Conservation (phyloP, 2,113 vertebrate genomes). For the Corythornis madagascariensis region DNA sequence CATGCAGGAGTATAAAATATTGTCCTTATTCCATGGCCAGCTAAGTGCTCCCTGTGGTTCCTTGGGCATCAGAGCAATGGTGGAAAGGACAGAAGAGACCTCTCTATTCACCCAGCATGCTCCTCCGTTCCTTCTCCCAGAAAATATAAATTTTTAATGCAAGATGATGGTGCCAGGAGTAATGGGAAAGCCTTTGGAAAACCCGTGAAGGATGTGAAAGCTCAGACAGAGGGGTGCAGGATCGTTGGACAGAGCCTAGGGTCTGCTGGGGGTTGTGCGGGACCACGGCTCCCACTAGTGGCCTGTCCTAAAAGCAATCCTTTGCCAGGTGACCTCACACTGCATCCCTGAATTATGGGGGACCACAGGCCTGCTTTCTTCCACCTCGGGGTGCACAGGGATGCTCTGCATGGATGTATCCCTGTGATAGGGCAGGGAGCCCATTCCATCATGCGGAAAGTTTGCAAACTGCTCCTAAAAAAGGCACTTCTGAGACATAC, state of each 20-base stretch:
- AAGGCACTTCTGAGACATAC: fast-evolving
- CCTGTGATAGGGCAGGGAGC: background rate
- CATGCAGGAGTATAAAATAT: background rate
- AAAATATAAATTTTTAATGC: background rate
- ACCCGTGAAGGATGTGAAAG: fast-evolving
- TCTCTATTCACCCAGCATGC: fast-evolving
- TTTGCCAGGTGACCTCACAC: background rate
- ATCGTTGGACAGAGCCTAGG: fast-evolving
- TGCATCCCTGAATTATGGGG: background rate
- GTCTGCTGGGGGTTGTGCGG: background rate
- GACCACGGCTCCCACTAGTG: slow-evolving; percentile 37
- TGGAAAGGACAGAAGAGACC: background rate
- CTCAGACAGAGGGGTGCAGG: background rate
- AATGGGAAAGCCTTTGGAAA: too few species aligned
- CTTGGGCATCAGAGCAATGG: fast-evolving
- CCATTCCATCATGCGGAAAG: fast-evolving
- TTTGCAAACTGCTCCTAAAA: background rate
- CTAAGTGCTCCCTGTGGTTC: fast-evolving
- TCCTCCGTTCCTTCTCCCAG: background rate
- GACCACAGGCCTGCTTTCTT: fast-evolving
- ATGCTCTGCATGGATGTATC: background rate
- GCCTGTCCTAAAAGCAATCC: background rate
- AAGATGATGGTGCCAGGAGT: background rate
- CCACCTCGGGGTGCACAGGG: fast-evolving
- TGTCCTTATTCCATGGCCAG: background rate